Evolutionary conservation across 2,888 invertebrate species (phyloP).

Genomic region (Thymelicus lineola): DNA sequence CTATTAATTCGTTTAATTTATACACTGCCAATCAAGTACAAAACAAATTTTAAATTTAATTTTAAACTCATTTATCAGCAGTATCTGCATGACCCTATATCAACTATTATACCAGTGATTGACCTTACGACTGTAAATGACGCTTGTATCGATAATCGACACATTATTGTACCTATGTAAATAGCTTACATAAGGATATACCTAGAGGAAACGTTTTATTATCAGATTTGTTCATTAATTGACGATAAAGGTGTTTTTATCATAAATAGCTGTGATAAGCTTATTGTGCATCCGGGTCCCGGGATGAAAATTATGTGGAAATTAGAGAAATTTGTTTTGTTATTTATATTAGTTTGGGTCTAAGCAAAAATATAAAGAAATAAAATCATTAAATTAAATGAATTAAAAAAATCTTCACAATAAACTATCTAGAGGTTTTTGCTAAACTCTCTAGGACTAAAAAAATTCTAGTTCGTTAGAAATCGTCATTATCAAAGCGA

Average conservation of each 20-base stretch:
- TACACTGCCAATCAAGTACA: no score
- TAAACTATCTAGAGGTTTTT: no score
- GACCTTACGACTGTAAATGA: background rate
- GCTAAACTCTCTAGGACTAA: no score
- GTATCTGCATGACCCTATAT: background rate
- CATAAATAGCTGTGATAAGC: background rate
- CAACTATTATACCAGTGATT: background rate
- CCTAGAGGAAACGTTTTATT: background rate
- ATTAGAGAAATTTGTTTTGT: background rate
- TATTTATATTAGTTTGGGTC: no score
- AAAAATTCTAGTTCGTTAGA: background rate
- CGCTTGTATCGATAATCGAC: background rate
- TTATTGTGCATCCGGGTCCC: constrained; percentile 5
- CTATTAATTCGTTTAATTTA: no score
- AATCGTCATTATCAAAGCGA: constrained; percentile 15
- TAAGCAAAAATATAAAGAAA: no score
- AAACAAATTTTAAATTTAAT: no score
- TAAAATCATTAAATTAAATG: no score
- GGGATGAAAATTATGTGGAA: background rate
- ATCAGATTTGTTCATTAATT: constrained; percentile 1
- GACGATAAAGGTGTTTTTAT: constrained; percentile 9
- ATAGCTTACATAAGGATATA: background rate
- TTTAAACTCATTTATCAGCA: background rate
- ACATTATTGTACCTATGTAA: background rate
- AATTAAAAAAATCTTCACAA: no score